Conservation (phyloP, 2,797 vertebrate genomes). For the Emys orbicularis region DNA sequence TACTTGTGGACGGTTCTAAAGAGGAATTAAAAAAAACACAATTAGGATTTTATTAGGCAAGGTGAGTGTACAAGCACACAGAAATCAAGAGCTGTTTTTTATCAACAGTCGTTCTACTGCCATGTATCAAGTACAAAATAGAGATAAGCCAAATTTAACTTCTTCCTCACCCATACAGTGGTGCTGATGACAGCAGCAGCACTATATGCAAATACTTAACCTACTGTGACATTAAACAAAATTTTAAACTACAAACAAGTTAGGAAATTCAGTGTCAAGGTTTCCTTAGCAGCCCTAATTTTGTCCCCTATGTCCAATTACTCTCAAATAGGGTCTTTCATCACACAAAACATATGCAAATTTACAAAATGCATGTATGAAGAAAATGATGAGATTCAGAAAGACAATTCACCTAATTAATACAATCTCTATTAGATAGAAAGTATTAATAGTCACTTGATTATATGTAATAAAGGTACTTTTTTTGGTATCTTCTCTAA, state of each 20-base stretch:
- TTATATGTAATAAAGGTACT: neutral
- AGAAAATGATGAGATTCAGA: neutral
- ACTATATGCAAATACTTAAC: neutral
- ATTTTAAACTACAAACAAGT: neutral
- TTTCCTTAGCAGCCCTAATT: neutral
- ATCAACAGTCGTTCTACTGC: conserved; percentile 33
- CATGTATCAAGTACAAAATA: conserved; percentile 53
- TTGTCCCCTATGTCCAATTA: neutral
- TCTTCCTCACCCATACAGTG: conserved; percentile 46
- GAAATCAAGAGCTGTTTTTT: conserved; percentile 55
- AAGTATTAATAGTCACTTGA: rapidly evolving
- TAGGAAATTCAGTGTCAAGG: neutral
- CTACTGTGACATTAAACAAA: neutral
- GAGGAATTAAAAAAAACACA: conserved; percentile 20
- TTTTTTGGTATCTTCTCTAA: neutral
- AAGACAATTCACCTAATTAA: neutral
- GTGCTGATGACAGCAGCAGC: conserved; percentile 17
- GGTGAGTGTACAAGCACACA: neutral
- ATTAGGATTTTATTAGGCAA: conserved; percentile 45
- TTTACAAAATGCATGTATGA: neutral
- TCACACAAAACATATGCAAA: neutral
- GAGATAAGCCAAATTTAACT: conserved; percentile 65
- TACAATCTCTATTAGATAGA: neutral
- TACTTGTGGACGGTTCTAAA: conserved; percentile 93
- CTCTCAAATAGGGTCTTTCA: neutral